Conservation (phyloP, 35 echinoderm and acorn worm species). For the Acanthaster planci region DNA sequence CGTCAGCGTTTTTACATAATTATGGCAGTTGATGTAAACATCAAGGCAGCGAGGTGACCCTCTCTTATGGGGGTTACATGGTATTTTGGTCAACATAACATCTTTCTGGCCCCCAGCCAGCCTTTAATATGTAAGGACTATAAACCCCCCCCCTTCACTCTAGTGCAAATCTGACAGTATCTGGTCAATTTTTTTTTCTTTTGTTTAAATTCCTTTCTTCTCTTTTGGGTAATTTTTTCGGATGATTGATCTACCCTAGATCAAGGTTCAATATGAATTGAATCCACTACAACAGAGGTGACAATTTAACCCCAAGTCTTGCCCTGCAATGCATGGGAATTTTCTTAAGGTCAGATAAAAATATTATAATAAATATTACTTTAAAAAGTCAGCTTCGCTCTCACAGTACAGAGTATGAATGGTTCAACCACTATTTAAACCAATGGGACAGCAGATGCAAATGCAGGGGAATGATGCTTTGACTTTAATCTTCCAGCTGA, state of each 20-base stretch:
- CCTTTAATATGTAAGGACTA: background rate
- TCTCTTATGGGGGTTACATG: background rate
- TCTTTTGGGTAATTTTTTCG: background rate
- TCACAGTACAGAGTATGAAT: too few species aligned
- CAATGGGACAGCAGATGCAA: too few species aligned
- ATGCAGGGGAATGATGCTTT: too few species aligned
- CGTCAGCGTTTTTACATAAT: slow-evolving; percentile 28
- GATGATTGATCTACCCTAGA: slow-evolving; percentile 11
- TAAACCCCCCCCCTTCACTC: background rate
- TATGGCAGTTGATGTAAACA: slow-evolving; percentile 31
- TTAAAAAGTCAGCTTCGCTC: too few species aligned
- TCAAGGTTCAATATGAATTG: background rate
- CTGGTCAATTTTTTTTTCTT: background rate
- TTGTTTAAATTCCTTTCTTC: too few species aligned
- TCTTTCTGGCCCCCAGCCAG: slow-evolving; percentile 1
- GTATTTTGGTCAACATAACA: slow-evolving; percentile 31
- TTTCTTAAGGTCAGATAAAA: background rate
- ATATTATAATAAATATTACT: too few species aligned
- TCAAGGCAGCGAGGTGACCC: background rate
- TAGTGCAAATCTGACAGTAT: slow-evolving; percentile 15
- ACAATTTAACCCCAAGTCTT: slow-evolving; percentile 1
- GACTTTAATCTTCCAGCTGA: too few species aligned
- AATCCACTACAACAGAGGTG: slow-evolving; percentile 18
- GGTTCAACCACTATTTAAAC: too few species aligned
- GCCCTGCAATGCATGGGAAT: slow-evolving; percentile 20